phyloP scores from a whole-genome alignment of 2,797 vertebrate genomes.

The Urocyon cinereoargenteus region DNA sequence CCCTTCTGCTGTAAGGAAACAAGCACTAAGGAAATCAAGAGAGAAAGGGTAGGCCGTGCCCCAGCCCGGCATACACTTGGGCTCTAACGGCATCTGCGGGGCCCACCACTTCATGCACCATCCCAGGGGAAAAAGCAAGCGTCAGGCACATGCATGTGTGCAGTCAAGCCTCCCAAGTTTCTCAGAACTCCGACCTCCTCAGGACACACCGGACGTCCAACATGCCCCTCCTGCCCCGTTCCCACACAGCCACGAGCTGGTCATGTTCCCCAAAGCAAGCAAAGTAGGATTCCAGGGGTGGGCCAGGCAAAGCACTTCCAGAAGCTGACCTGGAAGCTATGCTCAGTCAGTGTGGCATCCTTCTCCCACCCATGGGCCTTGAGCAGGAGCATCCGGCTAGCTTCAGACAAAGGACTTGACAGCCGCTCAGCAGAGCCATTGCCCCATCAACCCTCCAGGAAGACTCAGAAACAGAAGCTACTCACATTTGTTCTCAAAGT shows the following conservation, averaged over 20 bases:
- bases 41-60: not conserved
- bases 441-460: no score
- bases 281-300: not conserved
- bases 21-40: not conserved
- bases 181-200: not conserved
- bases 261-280: not conserved
- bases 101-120: no score
- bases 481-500: not conserved
- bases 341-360: not conserved
- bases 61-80: not conserved
- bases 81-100: not conserved
- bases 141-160: not conserved
- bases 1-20: not conserved
- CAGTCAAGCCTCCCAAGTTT: not conserved
- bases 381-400: not conserved
- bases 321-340: not conserved
- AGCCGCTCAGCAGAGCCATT: not conserved
- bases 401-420: not conserved
- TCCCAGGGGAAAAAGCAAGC: not conserved
- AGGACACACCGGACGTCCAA: not conserved
- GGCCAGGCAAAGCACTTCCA: not conserved
- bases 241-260: not conserved
- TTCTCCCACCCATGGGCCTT: not conserved
- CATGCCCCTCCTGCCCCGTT: not conserved
- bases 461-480: no score